Evolutionary conservation across 2,113 vertebrate species (phyloP).

Genomic region (Scomber colias): DNA sequence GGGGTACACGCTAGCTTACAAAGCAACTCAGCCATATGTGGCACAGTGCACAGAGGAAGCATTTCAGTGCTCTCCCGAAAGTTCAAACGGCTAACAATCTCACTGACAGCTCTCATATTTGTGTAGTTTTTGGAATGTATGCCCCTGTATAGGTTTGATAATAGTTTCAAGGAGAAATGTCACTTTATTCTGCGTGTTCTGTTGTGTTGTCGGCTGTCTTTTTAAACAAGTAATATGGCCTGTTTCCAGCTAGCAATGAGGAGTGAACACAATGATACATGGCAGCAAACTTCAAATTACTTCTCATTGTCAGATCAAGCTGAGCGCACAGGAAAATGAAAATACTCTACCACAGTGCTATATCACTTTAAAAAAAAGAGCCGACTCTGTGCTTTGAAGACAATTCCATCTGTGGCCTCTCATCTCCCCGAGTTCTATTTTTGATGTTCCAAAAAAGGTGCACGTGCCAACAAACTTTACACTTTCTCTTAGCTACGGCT

Average conservation of each 20-base stretch:
- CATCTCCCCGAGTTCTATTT: constrained; percentile 61
- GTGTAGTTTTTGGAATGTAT: not conserved
- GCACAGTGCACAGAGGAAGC: constrained; percentile 39
- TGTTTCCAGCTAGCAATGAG: constrained; percentile 33
- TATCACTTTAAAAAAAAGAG: constrained; percentile 56
- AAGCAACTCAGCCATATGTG: constrained; percentile 58
- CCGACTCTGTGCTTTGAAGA: constrained; percentile 47
- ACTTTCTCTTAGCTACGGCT: constrained; percentile 10
- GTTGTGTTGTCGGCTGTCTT: not conserved
- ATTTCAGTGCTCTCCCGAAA: constrained; percentile 24
- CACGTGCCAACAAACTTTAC: constrained; percentile 53
- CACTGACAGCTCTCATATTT: not conserved
- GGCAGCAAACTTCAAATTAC: constrained; percentile 58
- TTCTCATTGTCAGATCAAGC: constrained; percentile 46
- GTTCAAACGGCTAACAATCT: constrained; percentile 22
- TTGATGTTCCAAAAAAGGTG: constrained; percentile 39
- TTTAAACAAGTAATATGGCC: constrained; percentile 36
- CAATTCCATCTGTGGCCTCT: constrained; percentile 58
- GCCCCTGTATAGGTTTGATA: not conserved
- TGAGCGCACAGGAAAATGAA: constrained; percentile 49
- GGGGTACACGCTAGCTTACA: constrained; percentile 59
- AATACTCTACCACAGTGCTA: constrained; percentile 17
- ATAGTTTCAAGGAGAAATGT: constrained; percentile 2
- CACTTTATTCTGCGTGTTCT: constrained; percentile 28
- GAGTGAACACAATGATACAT: constrained; percentile 37